phyloP scores from a whole-genome alignment of 2,113 vertebrate species.

The Setophaga coronata region DNA sequence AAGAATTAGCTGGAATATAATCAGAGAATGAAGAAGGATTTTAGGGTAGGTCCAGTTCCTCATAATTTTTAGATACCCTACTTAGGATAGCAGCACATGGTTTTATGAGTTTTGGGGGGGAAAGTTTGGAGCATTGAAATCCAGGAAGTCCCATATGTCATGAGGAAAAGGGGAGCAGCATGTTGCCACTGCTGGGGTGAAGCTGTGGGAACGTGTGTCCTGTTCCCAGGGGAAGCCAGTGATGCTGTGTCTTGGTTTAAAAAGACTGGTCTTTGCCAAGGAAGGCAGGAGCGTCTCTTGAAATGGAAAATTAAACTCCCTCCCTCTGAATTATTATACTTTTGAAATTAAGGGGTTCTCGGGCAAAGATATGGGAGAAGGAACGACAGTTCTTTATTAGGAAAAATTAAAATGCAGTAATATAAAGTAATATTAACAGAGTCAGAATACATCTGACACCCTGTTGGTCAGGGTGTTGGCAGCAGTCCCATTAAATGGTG shows the following conservation, averaged over 20 bases:
- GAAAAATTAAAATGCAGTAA: background rate
- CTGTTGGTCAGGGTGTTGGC: background rate
- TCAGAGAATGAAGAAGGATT: background rate
- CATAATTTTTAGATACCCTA: background rate
- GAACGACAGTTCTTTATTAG: background rate
- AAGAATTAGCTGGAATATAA: background rate
- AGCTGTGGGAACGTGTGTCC: background rate
- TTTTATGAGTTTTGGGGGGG: fast-evolving
- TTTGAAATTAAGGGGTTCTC: background rate
- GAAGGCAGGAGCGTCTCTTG: background rate
- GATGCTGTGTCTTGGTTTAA: background rate
- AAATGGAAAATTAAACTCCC: background rate
- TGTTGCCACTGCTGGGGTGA: background rate
- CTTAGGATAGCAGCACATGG: fast-evolving
- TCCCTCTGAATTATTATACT: background rate
- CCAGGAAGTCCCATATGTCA: background rate
- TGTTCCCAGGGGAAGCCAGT: background rate
- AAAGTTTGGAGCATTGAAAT: background rate
- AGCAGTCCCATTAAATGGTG: background rate
- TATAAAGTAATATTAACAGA: background rate
- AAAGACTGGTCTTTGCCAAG: background rate
- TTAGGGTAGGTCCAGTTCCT: background rate
- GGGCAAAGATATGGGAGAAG: background rate
- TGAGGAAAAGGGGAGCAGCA: background rate
- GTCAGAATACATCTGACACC: background rate